These are phyloP conservation scores for Papilio dardanus DNA, from an alignment of 1,140 invertebrate genomes.

Conservation along the genomic window DNA sequence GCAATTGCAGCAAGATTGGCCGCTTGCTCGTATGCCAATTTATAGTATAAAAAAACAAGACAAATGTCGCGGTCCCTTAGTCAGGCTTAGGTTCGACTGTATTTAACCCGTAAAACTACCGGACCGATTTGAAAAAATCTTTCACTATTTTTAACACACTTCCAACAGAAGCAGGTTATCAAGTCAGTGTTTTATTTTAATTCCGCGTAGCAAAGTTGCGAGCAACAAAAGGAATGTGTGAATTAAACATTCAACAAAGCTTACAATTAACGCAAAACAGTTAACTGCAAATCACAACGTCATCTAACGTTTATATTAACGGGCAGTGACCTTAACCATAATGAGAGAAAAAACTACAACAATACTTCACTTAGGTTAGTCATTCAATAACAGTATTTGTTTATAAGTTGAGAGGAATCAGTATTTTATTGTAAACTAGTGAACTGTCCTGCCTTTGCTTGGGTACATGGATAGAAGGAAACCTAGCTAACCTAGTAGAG, in stretches of 20 bases:
- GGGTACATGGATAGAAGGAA: background rate
- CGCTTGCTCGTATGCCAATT: too few relatives aligned
- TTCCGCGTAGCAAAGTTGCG: too few relatives aligned
- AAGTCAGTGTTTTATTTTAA: too few relatives aligned
- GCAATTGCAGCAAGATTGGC: too few relatives aligned
- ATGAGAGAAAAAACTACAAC: constrained; percentile 1
- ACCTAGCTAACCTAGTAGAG: background rate
- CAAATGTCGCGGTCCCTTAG: too few relatives aligned
- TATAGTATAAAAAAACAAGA: too few relatives aligned
- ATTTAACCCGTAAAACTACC: too few relatives aligned
- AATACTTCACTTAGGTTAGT: background rate
- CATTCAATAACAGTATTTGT: background rate
- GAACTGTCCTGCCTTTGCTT: background rate
- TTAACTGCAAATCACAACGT: constrained; percentile 9
- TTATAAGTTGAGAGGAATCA: background rate
- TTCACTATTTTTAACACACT: too few relatives aligned
- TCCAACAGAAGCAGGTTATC: too few relatives aligned
- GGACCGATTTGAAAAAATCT: too few relatives aligned
- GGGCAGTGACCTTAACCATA: background rate
- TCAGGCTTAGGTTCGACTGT: too few relatives aligned
- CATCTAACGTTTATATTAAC: background rate
- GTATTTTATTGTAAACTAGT: background rate
- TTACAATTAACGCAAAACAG: background rate
- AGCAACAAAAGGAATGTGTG: background rate
- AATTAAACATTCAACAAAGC: background rate